Percentiles rank a stretch among this genome's conserved stretches.
Evolutionary conservation across 2,888 invertebrate species (phyloP).

Genomic region (Bombylius major): DNA sequence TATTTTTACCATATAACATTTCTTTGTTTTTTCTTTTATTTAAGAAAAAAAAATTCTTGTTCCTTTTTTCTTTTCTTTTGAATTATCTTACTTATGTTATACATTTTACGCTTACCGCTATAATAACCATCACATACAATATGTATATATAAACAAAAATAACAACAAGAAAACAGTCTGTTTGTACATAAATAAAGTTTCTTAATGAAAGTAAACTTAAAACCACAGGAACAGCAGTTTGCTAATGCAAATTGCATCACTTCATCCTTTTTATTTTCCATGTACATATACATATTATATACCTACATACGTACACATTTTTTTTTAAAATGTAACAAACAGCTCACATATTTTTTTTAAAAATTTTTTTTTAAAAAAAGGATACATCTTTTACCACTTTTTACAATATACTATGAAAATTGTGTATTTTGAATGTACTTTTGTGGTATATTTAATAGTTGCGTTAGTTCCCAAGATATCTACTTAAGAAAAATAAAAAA

Average conservation of each 20-base stretch:
- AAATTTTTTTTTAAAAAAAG: neutral
- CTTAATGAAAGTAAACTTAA: slow-evolving; percentile 12
- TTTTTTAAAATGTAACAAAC: too few relatives aligned
- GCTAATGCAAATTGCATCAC: slow-evolving; percentile 12
- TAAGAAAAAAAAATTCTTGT: too few relatives aligned
- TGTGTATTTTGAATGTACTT: neutral
- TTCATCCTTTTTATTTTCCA: neutral
- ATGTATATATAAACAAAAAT: too few relatives aligned
- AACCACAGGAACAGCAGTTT: slow-evolving; percentile 11
- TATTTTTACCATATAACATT: neutral
- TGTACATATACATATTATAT: neutral
- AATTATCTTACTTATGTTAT: too few relatives aligned
- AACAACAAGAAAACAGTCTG: too few relatives aligned
- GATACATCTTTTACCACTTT: neutral
- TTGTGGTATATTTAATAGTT: neutral
- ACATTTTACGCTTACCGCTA: too few relatives aligned
- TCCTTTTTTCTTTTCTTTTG: too few relatives aligned
- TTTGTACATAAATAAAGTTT: slow-evolving; percentile 9
- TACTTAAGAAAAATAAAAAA: neutral
- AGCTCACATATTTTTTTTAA: too few relatives aligned
- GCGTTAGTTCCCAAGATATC: neutral
- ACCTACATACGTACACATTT: neutral
- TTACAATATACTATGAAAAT: neutral
- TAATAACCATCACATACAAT: too few relatives aligned
- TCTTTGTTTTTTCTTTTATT: too few relatives aligned